phyloP scores from a whole-genome alignment of 2,797 vertebrate genomes.

The Lithobates pipiens region DNA sequence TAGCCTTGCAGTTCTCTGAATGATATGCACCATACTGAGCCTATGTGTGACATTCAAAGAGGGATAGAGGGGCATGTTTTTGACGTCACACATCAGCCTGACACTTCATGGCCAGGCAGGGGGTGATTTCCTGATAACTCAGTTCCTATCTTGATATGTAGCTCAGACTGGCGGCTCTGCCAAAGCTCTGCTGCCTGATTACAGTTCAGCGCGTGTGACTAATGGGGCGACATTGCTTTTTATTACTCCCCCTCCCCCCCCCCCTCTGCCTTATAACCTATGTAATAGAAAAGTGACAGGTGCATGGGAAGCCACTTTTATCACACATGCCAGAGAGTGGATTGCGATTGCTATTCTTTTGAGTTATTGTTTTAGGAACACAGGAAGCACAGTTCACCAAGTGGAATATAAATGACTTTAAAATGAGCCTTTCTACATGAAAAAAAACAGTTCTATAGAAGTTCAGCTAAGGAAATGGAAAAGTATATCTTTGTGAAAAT shows the following conservation, averaged over 20 bases:
- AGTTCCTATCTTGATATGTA: slow-evolving; percentile 45
- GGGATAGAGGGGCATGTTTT: neutral
- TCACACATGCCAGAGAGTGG: neutral
- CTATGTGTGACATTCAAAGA: neutral
- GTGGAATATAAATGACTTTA: neutral
- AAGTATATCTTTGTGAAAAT: too few relatives aligned
- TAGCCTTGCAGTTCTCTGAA: neutral
- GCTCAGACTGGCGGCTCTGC: slow-evolving; percentile 50
- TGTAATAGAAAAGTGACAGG: slow-evolving; percentile 5
- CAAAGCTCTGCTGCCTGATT: slow-evolving; percentile 25
- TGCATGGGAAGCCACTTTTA: neutral
- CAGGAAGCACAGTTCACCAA: neutral
- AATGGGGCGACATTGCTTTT: slow-evolving; percentile 44
- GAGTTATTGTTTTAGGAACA: neutral
- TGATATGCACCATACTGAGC: neutral
- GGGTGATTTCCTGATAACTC: slow-evolving; percentile 53
- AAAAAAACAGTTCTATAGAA: neutral
- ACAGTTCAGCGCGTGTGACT: slow-evolving; percentile 35
- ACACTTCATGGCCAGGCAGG: slow-evolving; percentile 53
- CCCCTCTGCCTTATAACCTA: neutral
- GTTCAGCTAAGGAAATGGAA: too few relatives aligned
- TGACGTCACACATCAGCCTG: slow-evolving; percentile 46
- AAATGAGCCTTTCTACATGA: neutral
- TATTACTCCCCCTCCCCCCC: neutral
- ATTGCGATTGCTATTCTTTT: neutral